These are phyloP conservation scores for Poeciliopsis occidentalis DNA, from an alignment of 2,113 vertebrate species.

Conservation along the genomic window DNA sequence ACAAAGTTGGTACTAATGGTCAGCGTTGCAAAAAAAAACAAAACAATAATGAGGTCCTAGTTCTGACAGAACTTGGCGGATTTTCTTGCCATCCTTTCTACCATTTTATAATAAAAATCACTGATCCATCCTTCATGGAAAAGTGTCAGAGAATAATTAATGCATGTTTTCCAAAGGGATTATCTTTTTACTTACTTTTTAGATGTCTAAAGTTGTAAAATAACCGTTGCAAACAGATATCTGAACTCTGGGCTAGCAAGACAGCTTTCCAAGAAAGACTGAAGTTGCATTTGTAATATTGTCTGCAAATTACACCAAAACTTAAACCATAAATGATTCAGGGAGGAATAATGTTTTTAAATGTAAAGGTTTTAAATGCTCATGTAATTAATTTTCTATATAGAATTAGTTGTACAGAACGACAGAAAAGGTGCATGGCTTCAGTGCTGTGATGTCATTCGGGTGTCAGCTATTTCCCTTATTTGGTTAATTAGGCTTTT, in stretches of 20 bases:
- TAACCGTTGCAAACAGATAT: background rate
- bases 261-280: slow-evolving; percentile 14
- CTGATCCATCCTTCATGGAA: background rate
- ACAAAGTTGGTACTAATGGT: slow-evolving; percentile 21
- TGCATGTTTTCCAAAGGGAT: slow-evolving; percentile 1
- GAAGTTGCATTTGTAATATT: slow-evolving; percentile 1
- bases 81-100: background rate
- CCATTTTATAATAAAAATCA: background rate
- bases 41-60: background rate
- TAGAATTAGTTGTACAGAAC: background rate
- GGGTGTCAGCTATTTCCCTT: background rate
- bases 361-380: background rate
- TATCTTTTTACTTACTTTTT: background rate
- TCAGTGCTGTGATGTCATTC: background rate
- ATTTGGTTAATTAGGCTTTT: background rate
- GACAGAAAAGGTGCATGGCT: background rate
- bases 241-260: background rate
- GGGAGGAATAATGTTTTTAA: background rate
- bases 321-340: background rate
- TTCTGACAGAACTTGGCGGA: background rate
- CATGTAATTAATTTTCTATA: background rate
- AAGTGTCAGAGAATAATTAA: background rate
- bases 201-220: slow-evolving; percentile 2
- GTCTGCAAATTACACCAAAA: background rate
- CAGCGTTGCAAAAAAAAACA: slow-evolving; percentile 7